Evolutionary conservation across 2,888 invertebrate genomes (phyloP).

Genomic region (Marronus borbonicus): DNA sequence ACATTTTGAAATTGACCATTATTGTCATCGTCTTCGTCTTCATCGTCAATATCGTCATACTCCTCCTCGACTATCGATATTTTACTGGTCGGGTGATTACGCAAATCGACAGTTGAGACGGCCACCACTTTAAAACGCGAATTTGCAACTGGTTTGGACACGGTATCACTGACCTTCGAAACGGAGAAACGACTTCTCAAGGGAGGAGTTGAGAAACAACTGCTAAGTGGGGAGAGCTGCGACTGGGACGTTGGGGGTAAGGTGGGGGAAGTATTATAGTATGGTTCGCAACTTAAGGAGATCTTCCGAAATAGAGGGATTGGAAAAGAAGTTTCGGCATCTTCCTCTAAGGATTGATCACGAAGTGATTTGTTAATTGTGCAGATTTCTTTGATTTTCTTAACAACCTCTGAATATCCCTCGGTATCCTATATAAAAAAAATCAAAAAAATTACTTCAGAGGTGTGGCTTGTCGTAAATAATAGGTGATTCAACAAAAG

Average conservation of each 20-base stretch:
- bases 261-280: slow-evolving; percentile 56
- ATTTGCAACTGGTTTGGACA: slow-evolving; percentile 22
- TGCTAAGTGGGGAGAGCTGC: slow-evolving; percentile 15
- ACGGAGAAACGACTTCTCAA: slow-evolving; percentile 56
- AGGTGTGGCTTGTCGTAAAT: too few relatives aligned
- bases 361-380: slow-evolving; percentile 63
- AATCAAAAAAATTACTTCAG: not conserved
- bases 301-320: slow-evolving; percentile 61
- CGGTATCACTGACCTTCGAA: slow-evolving; percentile 54
- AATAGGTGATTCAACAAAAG: too few relatives aligned
- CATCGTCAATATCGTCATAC: slow-evolving; percentile 20
- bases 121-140: slow-evolving; percentile 54
- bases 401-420: slow-evolving; percentile 64
- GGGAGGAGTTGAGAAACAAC: slow-evolving; percentile 11
- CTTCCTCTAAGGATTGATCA: slow-evolving; percentile 57
- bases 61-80: slow-evolving; percentile 43
- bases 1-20: slow-evolving; percentile 53
- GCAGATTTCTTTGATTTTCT: slow-evolving; percentile 65
- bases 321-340: not conserved
- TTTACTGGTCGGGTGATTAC: slow-evolving; percentile 10
- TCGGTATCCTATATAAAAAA: slow-evolving; percentile 62
- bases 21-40: slow-evolving; percentile 23
- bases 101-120: slow-evolving; percentile 31
- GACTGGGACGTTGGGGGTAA: slow-evolving; percentile 59
- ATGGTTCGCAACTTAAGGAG: slow-evolving; percentile 66